Percentiles rank a stretch among this genome's conserved stretches.
Conservation (phyloP, 2,797 vertebrate species). For the Darevskia nairensis region DNA sequence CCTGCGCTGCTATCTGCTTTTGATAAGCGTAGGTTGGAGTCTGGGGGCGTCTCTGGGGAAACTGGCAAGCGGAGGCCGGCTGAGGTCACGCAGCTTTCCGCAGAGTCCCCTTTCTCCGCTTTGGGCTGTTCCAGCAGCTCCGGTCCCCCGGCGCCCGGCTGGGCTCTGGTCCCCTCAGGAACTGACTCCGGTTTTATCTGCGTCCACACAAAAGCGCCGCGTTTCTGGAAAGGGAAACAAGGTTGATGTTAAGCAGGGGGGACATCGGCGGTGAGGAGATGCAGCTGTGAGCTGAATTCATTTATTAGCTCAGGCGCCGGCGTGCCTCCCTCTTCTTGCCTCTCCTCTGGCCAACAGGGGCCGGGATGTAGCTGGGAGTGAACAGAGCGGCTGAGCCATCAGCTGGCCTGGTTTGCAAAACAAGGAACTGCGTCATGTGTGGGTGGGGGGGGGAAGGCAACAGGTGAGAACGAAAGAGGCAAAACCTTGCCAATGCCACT, state of each 20-base stretch:
- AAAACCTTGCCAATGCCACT: too few relatives aligned
- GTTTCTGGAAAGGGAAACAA: conserved; percentile 79
- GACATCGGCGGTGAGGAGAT: conserved; percentile 61
- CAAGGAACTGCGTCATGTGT: conserved; percentile 34
- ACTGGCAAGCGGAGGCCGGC: conserved; percentile 66
- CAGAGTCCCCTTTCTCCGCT: conserved; percentile 75
- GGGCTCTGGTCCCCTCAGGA: conserved; percentile 73
- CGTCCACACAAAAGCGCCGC: conserved; percentile 78
- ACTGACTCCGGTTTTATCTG: conserved; percentile 75
- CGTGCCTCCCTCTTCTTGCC: conserved; percentile 58
- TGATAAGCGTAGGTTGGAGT: conserved; percentile 76
- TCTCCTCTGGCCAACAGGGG: conserved; percentile 33
- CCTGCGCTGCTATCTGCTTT: conserved; percentile 75
- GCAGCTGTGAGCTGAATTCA: conserved; percentile 77
- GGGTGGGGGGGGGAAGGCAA: conserved; percentile 30
- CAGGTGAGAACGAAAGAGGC: conserved; percentile 39
- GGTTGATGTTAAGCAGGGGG: conserved; percentile 75
- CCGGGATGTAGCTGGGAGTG: conserved; percentile 36
- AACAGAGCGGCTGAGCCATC: conserved; percentile 65
- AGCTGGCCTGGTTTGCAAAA: conserved; percentile 59
- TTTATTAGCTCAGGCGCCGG: conserved; percentile 76
- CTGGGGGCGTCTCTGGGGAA: conserved; percentile 75
- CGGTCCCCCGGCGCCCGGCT: conserved; percentile 70
- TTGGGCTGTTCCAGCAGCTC: conserved; percentile 56
- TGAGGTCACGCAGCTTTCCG: conserved; percentile 77